phyloP scores from a whole-genome alignment of 2,113 vertebrate species.

The Lanius collurio region DNA sequence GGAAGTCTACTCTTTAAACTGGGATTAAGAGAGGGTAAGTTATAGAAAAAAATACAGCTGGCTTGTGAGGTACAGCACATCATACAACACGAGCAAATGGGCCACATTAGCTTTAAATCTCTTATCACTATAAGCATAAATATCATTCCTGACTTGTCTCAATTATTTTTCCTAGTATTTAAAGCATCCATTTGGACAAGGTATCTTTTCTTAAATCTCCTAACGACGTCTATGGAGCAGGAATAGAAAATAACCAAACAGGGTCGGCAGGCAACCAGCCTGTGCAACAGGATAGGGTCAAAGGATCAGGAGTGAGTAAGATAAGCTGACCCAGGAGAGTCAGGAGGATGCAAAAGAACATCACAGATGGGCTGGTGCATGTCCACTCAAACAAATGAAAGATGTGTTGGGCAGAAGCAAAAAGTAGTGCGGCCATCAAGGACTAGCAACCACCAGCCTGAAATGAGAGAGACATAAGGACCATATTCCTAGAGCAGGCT shows the following conservation, averaged over 20 bases:
- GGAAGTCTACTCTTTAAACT: neutral
- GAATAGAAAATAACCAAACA: neutral
- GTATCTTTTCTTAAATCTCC: neutral
- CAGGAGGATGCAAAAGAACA: neutral
- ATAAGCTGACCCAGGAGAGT: neutral
- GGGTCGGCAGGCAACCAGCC: neutral
- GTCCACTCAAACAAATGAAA: neutral
- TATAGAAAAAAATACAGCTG: neutral
- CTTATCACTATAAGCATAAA: neutral
- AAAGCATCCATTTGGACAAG: neutral
- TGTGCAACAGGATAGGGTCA: neutral
- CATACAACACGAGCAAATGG: neutral
- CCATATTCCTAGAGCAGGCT: neutral
- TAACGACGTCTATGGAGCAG: neutral
- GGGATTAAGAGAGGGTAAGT: neutral
- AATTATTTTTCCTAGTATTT: neutral
- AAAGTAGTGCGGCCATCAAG: neutral
- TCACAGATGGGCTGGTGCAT: neutral
- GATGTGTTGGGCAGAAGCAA: neutral
- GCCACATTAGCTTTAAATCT: neutral
- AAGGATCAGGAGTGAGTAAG: neutral
- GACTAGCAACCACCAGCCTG: neutral
- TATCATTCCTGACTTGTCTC: neutral
- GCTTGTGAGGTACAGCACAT: neutral
- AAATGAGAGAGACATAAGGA: neutral